Evolutionary conservation across 2,888 invertebrate species (phyloP).

Genomic region (Sarcophaga variegata): DNA sequence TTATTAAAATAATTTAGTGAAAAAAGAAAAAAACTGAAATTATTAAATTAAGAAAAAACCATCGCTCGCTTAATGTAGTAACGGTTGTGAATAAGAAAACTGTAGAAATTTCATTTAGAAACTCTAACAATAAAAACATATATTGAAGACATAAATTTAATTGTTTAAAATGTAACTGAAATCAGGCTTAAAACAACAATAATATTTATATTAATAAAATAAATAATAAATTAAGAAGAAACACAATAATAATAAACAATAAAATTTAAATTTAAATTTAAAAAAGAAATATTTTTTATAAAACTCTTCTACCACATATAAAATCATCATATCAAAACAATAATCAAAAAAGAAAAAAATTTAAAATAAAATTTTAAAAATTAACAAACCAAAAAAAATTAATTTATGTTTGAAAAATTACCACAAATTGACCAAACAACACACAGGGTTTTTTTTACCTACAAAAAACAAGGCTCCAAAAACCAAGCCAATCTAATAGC

Average conservation of each 20-base stretch:
- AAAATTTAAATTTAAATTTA: not conserved
- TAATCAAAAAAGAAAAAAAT: not conserved
- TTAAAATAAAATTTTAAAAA: slow-evolving; percentile 7
- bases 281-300: slow-evolving; percentile 26
- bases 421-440: slow-evolving; percentile 39
- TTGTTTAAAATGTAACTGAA: slow-evolving; percentile 32
- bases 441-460: not conserved
- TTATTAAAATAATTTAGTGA: not conserved
- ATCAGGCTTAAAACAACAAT: slow-evolving; percentile 55
- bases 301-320: not conserved
- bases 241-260: slow-evolving; percentile 45
- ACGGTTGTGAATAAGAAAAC: slow-evolving; percentile 78
- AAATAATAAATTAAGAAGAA: not conserved
- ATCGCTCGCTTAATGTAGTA: slow-evolving; percentile 80
- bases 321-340: slow-evolving; percentile 53
- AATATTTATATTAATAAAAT: slow-evolving; percentile 39
- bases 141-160: not conserved
- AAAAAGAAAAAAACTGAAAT: slow-evolving; percentile 5
- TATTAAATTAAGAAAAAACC: slow-evolving; percentile 20
- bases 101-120: not conserved
- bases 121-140: not conserved
- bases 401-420: not conserved
- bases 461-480: slow-evolving; percentile 1
- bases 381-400: not conserved
- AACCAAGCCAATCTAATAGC: slow-evolving; percentile 15